A percentile compares a stretch with the other conserved stretches of the same genome.
phyloP scores from a whole-genome alignment of 2,888 invertebrate species.

The Amaurobius ferox region DNA sequence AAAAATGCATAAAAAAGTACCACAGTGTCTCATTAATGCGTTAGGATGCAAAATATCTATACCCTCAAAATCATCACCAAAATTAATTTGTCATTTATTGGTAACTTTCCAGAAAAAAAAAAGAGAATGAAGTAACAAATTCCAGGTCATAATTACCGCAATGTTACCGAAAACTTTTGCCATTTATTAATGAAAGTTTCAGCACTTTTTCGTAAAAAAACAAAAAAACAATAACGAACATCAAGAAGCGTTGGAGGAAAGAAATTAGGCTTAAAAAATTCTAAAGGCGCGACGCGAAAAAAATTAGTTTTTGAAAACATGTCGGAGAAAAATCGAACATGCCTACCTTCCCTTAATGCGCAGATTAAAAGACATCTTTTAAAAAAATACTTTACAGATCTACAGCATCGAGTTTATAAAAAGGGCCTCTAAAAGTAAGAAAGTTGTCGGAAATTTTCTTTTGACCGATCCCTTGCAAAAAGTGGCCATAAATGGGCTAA shows the following conservation, averaged over 20 bases:
- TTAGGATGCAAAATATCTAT: background rate
- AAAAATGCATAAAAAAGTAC: background rate
- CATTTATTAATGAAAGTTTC: constrained; percentile 69
- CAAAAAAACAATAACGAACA: constrained; percentile 42
- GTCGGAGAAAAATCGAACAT: constrained; percentile 4
- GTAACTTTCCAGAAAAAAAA: background rate
- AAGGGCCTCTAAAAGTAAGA: constrained; percentile 56
- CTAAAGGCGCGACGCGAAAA: background rate
- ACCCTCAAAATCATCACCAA: background rate
- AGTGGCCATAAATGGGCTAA: constrained; percentile 63
- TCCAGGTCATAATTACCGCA: constrained; percentile 58
- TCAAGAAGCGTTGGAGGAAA: constrained; percentile 13
- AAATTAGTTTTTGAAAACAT: constrained; percentile 16
- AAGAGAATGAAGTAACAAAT: constrained; percentile 13
- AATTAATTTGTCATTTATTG: constrained; percentile 16
- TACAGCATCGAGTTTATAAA: constrained; percentile 53
- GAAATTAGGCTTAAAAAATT: background rate
- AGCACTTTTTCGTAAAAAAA: constrained; percentile 35
- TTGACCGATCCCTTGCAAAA: constrained; percentile 29
- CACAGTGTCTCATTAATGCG: background rate
- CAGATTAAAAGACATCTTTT: constrained; percentile 10
- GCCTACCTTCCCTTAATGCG: constrained; percentile 5
- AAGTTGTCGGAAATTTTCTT: constrained; percentile 68
- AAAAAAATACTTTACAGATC: constrained; percentile 6
- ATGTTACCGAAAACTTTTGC: constrained; percentile 64